Evolutionary conservation across 2,888 invertebrate species (phyloP).

Genomic region (Platycheirus albimanus): DNA sequence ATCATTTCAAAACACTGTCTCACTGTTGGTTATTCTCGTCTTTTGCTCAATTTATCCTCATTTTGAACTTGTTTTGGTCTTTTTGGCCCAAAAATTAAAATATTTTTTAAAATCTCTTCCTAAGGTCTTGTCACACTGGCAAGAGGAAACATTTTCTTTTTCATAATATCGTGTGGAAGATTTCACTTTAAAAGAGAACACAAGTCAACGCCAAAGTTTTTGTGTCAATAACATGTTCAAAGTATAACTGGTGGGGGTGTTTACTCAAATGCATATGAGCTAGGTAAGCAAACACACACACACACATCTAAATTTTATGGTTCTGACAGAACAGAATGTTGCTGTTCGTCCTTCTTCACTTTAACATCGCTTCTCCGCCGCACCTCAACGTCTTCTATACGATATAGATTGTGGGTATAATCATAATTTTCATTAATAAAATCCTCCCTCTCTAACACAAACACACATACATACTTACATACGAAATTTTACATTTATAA

Average conservation of each 20-base stretch:
- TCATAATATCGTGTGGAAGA: not conserved
- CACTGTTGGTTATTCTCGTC: too few relatives aligned
- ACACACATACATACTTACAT: too few relatives aligned
- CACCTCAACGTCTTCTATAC: not conserved
- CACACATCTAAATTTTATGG: not conserved
- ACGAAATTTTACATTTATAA: not conserved
- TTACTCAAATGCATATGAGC: slow-evolving; percentile 54
- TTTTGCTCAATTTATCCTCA: too few relatives aligned
- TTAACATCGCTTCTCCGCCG: too few relatives aligned
- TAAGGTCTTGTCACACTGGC: slow-evolving; percentile 8
- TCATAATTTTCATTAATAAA: slow-evolving; percentile 42
- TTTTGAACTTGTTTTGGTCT: too few relatives aligned
- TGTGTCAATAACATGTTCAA: slow-evolving; percentile 57
- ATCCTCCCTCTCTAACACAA: slow-evolving; percentile 5
- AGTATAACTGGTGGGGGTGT: slow-evolving; percentile 25
- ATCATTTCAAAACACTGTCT: too few relatives aligned
- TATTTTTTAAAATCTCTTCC: too few relatives aligned
- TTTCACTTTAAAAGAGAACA: slow-evolving; percentile 14
- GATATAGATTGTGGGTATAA: slow-evolving; percentile 25
- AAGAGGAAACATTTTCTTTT: not conserved
- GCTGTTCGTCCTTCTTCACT: not conserved
- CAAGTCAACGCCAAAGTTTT: slow-evolving; percentile 56
- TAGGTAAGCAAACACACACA: too few relatives aligned
- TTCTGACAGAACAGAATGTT: slow-evolving; percentile 28
- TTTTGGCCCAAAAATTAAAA: too few relatives aligned